Conservation (phyloP, 2,888 invertebrate species). For the Drosophila aldrichi region DNA sequence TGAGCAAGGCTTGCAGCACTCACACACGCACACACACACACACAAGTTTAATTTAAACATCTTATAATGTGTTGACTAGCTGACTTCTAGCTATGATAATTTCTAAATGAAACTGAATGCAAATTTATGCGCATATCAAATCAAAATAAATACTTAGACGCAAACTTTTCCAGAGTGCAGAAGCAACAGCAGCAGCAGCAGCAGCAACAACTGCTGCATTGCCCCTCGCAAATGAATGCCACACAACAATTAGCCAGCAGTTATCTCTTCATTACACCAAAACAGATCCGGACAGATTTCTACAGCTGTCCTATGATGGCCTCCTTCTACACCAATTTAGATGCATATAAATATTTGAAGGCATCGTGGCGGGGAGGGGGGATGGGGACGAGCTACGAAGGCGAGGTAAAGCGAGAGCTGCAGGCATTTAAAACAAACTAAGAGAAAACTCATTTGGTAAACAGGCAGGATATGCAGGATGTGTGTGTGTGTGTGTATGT, state of each 20-base stretch:
- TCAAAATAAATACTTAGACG: slow-evolving; percentile 30
- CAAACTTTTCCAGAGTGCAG: slow-evolving; percentile 22
- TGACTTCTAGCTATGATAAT: slow-evolving; percentile 15
- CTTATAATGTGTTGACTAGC: slow-evolving; percentile 16
- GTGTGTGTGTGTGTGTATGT: neutral
- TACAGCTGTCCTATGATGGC: neutral
- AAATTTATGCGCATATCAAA: slow-evolving; percentile 38
- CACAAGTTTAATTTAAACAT: slow-evolving; percentile 1
- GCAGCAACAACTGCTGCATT: neutral
- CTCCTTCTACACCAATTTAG: slow-evolving; percentile 1
- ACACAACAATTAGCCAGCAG: slow-evolving; percentile 76
- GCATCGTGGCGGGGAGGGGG: neutral
- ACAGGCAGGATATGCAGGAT: slow-evolving; percentile 61
- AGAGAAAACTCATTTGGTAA: slow-evolving; percentile 76
- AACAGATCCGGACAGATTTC: slow-evolving; percentile 51
- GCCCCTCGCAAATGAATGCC: slow-evolving; percentile 32
- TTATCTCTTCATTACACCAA: slow-evolving; percentile 80
- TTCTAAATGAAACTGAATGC: slow-evolving; percentile 21
- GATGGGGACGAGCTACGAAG: neutral
- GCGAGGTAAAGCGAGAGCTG: slow-evolving; percentile 25
- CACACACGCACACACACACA: neutral
- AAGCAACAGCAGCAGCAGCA: neutral
- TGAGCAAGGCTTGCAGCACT: neutral
- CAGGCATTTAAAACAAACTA: slow-evolving; percentile 76
- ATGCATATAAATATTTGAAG: slow-evolving; percentile 58